These are phyloP conservation scores for Calameuta filiformis DNA, from an alignment of 2,888 invertebrate genomes.

Conservation along the genomic window DNA sequence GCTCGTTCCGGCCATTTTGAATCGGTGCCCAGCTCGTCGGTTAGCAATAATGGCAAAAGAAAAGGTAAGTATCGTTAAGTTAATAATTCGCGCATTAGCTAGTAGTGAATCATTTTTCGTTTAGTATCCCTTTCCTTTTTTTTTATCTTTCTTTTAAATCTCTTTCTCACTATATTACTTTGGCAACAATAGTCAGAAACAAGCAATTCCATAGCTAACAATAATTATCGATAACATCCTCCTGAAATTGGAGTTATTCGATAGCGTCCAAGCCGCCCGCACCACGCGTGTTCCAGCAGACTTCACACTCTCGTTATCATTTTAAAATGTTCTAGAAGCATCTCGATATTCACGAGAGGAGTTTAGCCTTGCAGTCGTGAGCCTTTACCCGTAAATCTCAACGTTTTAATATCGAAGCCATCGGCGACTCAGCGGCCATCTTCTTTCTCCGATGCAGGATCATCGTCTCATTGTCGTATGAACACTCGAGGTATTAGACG, in stretches of 20 bases:
- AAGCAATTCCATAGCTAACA: constrained; percentile 12
- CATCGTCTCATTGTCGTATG: no score
- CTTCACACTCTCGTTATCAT: not conserved
- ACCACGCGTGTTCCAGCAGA: not conserved
- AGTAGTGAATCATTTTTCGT: constrained; percentile 10
- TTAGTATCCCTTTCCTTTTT: constrained; percentile 5
- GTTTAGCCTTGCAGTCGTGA: not conserved
- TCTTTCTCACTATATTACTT: constrained; percentile 26
- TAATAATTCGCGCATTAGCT: constrained; percentile 21
- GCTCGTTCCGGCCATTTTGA: constrained; percentile 6
- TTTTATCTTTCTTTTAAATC: not conserved
- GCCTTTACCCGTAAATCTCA: not conserved
- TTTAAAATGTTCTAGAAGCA: not conserved
- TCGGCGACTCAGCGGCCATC: not conserved
- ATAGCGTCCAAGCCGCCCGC: not conserved
- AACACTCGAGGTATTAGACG: constrained; percentile 3
- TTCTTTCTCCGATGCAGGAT: no score
- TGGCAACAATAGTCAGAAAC: constrained; percentile 26
- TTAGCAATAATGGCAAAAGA: constrained; percentile 28
- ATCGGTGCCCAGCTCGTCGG: constrained; percentile 21
- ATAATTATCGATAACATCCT: not conserved
- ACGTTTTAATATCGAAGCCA: not conserved
- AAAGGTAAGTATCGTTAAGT: constrained; percentile 19
- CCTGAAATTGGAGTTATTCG: constrained; percentile 5
- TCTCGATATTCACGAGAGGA: not conserved